Evolutionary conservation across 1,140 invertebrate species (phyloP), one percentile per base, ranked within the genome.

Genomic region (Gonioctena quinquepunctata): DNA sequence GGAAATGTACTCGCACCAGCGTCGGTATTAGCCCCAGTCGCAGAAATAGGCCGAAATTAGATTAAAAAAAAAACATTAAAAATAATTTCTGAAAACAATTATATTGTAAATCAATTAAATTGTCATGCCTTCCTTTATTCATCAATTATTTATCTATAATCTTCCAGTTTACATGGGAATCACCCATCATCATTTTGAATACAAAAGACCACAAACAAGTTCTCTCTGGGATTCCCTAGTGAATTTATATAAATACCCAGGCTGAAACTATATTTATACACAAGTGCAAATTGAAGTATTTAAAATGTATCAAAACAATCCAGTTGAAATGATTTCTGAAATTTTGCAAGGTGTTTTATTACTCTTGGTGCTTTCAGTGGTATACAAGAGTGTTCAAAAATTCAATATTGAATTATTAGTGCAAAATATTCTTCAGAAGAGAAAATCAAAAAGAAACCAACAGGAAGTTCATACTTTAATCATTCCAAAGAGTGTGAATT

Each of bases 401-500:
- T 22, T 23, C 13, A 49, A 16, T 50, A 21, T 22, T 19, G 21
- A 42, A 64, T 22, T 19, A 49, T 13, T 6, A 25, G 11, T 25
- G 11, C 11, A 19, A 57, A 2, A 4, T 57, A 25, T 48, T 23
- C 18, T 6, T 16, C 22, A 54, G 18, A 54, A 18, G 11, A 54
- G 5, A 54, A 54, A 54, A 18, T 16, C 8, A 19, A 54, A 54
- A 21, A 54, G 52, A 54, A 1, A 21, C 18, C 3, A 18, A 19
- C 19, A 13, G 33, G n/a, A 42, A 42, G 68, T 26, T 1, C 11
- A 49, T 16, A 59, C 28, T 11, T 19, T 25, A 70, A 70, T 74
- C 8, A 67, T 82, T 22, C 83, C 84, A 3, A 73, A 78, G 19
- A 85, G 84, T 66, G 84, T 85, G 0, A 85, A 85, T 70, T 85